Conservation (phyloP, 2,113 vertebrate genomes). For the Sylvia atricapilla region DNA sequence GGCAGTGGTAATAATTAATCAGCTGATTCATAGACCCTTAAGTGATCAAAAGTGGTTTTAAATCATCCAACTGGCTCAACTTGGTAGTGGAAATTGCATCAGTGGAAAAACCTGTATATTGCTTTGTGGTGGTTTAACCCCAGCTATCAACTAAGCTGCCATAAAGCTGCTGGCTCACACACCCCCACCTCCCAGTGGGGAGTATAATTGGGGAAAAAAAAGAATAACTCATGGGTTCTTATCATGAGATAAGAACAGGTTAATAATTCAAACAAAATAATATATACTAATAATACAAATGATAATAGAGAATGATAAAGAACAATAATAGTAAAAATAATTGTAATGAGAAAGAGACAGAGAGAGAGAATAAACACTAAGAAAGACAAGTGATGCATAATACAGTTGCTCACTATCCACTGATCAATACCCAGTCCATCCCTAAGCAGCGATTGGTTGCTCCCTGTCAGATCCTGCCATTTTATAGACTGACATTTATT, state of each 20-base stretch:
- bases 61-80: not conserved
- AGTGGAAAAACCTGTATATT: not conserved
- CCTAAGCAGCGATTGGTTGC: not conserved
- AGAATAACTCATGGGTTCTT: not conserved
- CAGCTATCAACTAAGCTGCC: not conserved
- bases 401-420: not conserved
- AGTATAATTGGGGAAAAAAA: accelerated
- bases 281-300: not conserved
- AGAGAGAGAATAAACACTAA: not conserved
- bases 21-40: not conserved
- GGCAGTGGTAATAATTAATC: not conserved
- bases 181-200: too few species aligned
- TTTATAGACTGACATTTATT: not conserved
- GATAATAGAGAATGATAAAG: not conserved
- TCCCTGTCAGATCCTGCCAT: not conserved
- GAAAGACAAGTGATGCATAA: not conserved
- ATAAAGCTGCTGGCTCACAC: not conserved
- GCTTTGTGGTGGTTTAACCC: not conserved
- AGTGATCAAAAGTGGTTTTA: not conserved
- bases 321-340: not conserved
- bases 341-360: not conserved
- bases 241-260: not conserved
- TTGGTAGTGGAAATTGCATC: not conserved
- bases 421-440: not conserved
- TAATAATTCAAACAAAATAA: not conserved